Evolutionary conservation across 2,888 invertebrate genomes (phyloP), one percentile per base, ranked within the genome.

Genomic region (Coenonympha glycerion): DNA sequence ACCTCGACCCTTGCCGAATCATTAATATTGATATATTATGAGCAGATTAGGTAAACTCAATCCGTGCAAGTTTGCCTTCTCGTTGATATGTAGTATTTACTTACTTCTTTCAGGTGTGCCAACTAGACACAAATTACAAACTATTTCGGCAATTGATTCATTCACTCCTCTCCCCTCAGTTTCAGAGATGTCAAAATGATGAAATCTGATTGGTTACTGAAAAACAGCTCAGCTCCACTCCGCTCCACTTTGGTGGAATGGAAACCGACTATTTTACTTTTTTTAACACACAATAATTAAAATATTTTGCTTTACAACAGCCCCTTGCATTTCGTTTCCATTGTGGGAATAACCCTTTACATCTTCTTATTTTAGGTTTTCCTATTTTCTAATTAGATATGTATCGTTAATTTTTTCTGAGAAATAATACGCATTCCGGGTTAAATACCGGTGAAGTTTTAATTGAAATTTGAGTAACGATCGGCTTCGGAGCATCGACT

Each of bases 1-100:
- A 31, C 52, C 44, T 36, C 37, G n/a, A 18, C 19, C 19, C 15
- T 30, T 44, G 21, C 15, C 18, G 31, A 36, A 50, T 37, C 49
- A 49, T 53, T 49, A 31, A 50, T 42, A 46, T 37, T 50, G 31
- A 53, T 53, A 41, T 39, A 40, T 39, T 39, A 40, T 26, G 36
- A 49, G 46, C 9, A 39, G 39, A 39, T 24, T 39, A 15, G 39
- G 39, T 9, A 15, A 39, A 39, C 16, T 15, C 37, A 37, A 22
- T 37, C 11, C 11, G 11, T 5, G 21, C 22, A n/a, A 37, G 11
- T 3, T 16, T 34, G 16, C 3, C 36, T 21, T 19, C n/a, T 19
- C n/a, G 6, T 16, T 39, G 22, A 15, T 24, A 39, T 22, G 36
- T 11, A 15, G 8, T 9, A 39, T 13, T 15, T 9, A 9, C 9